Conservation (phyloP, 2,113 vertebrate species). For the Phylloscopus trochilus region DNA sequence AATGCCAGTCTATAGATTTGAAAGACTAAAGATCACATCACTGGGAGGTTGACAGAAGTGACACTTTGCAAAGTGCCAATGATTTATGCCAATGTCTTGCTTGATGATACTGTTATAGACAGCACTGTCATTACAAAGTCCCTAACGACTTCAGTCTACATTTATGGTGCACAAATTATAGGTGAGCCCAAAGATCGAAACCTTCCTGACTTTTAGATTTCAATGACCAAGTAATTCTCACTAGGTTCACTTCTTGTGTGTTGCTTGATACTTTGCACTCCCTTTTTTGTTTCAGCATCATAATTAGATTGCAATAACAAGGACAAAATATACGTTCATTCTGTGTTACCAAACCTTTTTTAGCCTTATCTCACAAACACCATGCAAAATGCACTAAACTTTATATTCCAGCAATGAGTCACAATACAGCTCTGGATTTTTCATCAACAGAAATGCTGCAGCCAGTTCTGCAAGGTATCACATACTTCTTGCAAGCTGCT, state of each 20-base stretch:
- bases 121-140: constrained; percentile 94
- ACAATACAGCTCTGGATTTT: neutral
- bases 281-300: neutral
- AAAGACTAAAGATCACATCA: constrained; percentile 99
- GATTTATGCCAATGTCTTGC: constrained; percentile 93
- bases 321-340: neutral
- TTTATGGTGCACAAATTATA: constrained; percentile 92
- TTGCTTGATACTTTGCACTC: constrained; percentile 8
- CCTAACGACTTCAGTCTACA: constrained; percentile 78
- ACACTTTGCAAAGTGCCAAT: constrained; percentile 92
- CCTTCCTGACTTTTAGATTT: constrained; percentile 78
- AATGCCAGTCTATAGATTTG: constrained; percentile 99
- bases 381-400: neutral
- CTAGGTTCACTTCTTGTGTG: constrained; percentile 36
- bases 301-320: neutral
- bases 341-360: neutral
- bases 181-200: constrained; percentile 83
- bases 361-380: neutral
- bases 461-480: neutral
- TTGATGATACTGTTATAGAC: constrained; percentile 94
- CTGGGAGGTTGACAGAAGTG: constrained; percentile 91
- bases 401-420: neutral
- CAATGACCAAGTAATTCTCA: constrained; percentile 71
- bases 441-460: neutral
- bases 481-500: neutral